A percentile compares a stretch with the other conserved stretches of the same genome.
These are phyloP conservation scores for Dryomyza anilis DNA, from an alignment of 2,888 invertebrate genomes.

Conservation along the genomic window DNA sequence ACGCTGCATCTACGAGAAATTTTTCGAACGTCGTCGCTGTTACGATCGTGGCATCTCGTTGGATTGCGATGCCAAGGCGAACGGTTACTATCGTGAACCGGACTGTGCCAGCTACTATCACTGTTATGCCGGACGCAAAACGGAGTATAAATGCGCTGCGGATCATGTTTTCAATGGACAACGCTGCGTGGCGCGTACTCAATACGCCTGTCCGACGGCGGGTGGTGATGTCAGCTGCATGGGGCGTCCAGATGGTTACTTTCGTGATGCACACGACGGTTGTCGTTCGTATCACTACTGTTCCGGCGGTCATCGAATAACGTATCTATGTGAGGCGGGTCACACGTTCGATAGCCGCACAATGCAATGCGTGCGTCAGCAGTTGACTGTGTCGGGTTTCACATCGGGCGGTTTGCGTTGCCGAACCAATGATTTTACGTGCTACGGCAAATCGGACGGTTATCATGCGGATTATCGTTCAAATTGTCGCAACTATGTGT, in stretches of 20 bases:
- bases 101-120: slow-evolving; percentile 66
- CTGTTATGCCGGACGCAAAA: slow-evolving; percentile 65
- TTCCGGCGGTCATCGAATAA: slow-evolving; percentile 65
- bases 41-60: slow-evolving; percentile 38
- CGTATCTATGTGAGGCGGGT: slow-evolving; percentile 65
- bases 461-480: slow-evolving; percentile 66
- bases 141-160: slow-evolving; percentile 62
- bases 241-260: slow-evolving; percentile 65
- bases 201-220: slow-evolving; percentile 62
- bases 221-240: slow-evolving; percentile 63
- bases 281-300: slow-evolving; percentile 69
- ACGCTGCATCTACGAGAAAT: slow-evolving; percentile 44
- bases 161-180: slow-evolving; percentile 67
- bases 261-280: slow-evolving; percentile 62
- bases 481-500: slow-evolving; percentile 67
- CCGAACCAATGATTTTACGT: slow-evolving; percentile 49
- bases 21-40: slow-evolving; percentile 40
- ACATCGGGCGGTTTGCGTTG: background rate
- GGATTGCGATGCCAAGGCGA: slow-evolving; percentile 44
- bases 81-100: slow-evolving; percentile 62
- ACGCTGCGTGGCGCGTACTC: slow-evolving; percentile 63
- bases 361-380: slow-evolving; percentile 55
- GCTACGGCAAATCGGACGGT: slow-evolving; percentile 64
- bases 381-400: slow-evolving; percentile 26
- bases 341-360: slow-evolving; percentile 64